These are phyloP conservation scores for Capitulum mitella DNA, from an alignment of 2,888 invertebrate species.

Conservation along the genomic window DNA sequence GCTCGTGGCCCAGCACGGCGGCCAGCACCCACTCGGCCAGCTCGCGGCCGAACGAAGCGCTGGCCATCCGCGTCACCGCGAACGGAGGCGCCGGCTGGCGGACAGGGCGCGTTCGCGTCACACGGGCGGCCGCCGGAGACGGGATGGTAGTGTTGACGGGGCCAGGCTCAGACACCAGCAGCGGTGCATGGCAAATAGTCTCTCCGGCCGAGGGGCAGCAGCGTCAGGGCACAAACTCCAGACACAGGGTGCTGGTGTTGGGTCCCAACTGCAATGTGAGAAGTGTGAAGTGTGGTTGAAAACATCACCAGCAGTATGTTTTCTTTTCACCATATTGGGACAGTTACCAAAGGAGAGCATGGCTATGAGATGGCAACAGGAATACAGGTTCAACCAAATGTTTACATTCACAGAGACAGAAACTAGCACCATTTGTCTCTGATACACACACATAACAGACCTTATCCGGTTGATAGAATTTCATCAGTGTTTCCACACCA, in stretches of 20 bases:
- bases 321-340: too few relatives aligned
- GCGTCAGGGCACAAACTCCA: background rate
- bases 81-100: slow-evolving; percentile 27
- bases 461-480: background rate
- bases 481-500: background rate
- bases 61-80: slow-evolving; percentile 30
- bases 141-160: background rate
- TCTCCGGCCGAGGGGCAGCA: background rate
- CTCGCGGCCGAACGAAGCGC: slow-evolving; percentile 37
- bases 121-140: too few relatives aligned
- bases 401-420: background rate
- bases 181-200: background rate
- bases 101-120: background rate
- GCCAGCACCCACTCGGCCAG: slow-evolving; percentile 51
- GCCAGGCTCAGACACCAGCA: too few relatives aligned
- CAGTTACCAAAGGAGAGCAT: too few relatives aligned
- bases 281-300: too few relatives aligned
- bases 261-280: background rate
- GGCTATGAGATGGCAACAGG: too few relatives aligned
- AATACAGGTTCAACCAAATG: too few relatives aligned
- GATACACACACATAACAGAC: background rate
- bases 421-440: too few relatives aligned
- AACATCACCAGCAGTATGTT: too few relatives aligned
- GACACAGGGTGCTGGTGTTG: background rate
- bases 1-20: slow-evolving; percentile 48